Base-by-base conservation (phyloP, 2,888 invertebrate species). In the Oscheius sp. region DNA sequence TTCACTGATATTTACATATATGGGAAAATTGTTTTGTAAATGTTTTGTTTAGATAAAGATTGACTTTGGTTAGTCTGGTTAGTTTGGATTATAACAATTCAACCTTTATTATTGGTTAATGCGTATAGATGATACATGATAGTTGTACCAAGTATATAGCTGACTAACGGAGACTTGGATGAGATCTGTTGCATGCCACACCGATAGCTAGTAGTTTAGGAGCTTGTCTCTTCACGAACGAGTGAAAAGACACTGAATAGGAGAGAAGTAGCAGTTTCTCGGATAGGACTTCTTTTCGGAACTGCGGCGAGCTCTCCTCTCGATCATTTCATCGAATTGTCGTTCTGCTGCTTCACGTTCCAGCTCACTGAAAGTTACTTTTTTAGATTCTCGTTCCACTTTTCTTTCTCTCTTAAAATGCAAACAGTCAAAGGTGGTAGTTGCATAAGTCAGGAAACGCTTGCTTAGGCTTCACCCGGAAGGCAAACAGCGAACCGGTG, bases 231-330 rank as follows among this genome's bases (percentile, higher is more conserved):
- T 53, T 67, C 67, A 67, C 27, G 55, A 37, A 37, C 78, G 66
- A 8, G 80, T 80, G 73, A 80, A 78, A n/a, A 80, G 73, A 58
- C 82, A 82, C 63, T 82, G 82, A 37, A 82, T 82, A 15, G 82
- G 82, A 31, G 80, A 81, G 73, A 82, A 82, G 78, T 82, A 82
- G 72, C 82, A 82, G 65, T 80, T 82, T 29, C 82, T 53, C 23
- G 82, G 82, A 57, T 82, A 82, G 8, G 75, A 75, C 73, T 82
- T 82, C 79, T 82, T 82, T 65, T 81, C 82, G 0, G 80, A 80
- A 12, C 80, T 75, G 5, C 82, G 78, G n/a, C 81, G 71, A 5
- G 74, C 75, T 37, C 80, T 76, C 42, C 74, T 73, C 53, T 64
- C 69, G 34, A 69, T 39, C 23, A 61, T 46, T 25, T 72, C 70